Evolutionary conservation across 2,797 vertebrate genomes (phyloP), one percentile per base, ranked within the genome.

Genomic region (Pangasius macronema): DNA sequence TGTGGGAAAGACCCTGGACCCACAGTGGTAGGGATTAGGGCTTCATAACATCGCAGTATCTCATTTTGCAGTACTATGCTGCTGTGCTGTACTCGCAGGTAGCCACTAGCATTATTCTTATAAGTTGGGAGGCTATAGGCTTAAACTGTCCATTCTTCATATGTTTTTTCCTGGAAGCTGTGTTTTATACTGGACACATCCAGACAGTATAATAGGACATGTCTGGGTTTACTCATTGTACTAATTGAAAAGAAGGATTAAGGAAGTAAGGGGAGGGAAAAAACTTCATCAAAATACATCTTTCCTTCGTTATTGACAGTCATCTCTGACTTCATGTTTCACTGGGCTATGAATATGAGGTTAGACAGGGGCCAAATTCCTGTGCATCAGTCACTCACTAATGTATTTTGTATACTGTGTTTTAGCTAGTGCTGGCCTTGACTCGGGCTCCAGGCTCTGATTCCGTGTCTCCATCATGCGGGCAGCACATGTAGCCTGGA

Each of bases 11-110:
- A 8, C 30, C 27, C 10, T 22, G 57, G 10, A 57, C 39, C n/a
- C 22, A 36, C 36, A 33, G 55, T 76, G 39, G 57, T 39, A 42
- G 8, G 24, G 70, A 83, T 83, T 76, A 87, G n/a, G 10, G 36
- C 39, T 65, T 59, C 68, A 87, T 63, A 63, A 76, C 79, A n/a
- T 39, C 18, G 57, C 55, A 42, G 42, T 42, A 42, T 46, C 79
- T n/a, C 36, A 8, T 61, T 61, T 2, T 63, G 36, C 57, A 18
- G 13, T n/a, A n/a, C 22, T n/a, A 14, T 0, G 22, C 22, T 30
- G 76, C 76, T 5, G 53, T 59, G 57, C 0, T 42, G 33, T 24
- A 59, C 61, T 27, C 10, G 0, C 33, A 39, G 6, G 18, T 61
- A 24, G 33, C 33, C 36, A 39, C 24, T 42, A 16, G 24, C 24